Base-by-base conservation (phyloP, 1,140 invertebrate genomes). In the Centruroides sculpturatus region DNA sequence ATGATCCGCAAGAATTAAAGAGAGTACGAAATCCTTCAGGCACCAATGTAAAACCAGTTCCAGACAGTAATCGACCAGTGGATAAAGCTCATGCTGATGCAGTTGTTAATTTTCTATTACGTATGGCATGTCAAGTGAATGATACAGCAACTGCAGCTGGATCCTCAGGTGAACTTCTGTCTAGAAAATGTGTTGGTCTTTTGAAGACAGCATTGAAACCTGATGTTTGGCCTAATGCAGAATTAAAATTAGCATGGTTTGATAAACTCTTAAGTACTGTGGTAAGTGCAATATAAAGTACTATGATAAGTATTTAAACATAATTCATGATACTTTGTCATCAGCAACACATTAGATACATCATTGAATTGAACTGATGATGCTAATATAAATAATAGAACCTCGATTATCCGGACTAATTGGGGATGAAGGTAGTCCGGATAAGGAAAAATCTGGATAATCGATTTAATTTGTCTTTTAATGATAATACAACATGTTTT, bases 201-300 rank as follows among this genome's bases (percentile, higher is more conserved):
- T 75, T 98, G 3, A 93, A 93, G 74, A 85, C 82, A 61, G 90
- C 90, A 7, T 79, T 98, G 50, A 87, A 89, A 69, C 86, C 89
- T 0, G 92, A 96, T 66, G 82, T 97, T 12, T 96, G 92, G 91
- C 85, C 87, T 0, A 84, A 84, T 10, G 86, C 88, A 65, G 92
- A 98, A 70, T 77, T 96, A 0, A 93, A 94, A 71, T 72, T 98
- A 1, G 81, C 78, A 0, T 96, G 92, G 85, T 81, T 97, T 60
- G 92, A 98, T 68, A 95, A 96, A 66, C 75, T 82, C 4, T 72
- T 82, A 55, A 69, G 73, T 36, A 74, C 75, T 5, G 73, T 79
- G 7, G 69, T 61, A 56, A 70, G 23, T 55, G 23, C 23, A 23
- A 23, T 23, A 23, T 23, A 23, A 23, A 23, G 23, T 23, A 23